Base-by-base conservation (phyloP, 2,113 vertebrate genomes). In the Gobius niger region DNA sequence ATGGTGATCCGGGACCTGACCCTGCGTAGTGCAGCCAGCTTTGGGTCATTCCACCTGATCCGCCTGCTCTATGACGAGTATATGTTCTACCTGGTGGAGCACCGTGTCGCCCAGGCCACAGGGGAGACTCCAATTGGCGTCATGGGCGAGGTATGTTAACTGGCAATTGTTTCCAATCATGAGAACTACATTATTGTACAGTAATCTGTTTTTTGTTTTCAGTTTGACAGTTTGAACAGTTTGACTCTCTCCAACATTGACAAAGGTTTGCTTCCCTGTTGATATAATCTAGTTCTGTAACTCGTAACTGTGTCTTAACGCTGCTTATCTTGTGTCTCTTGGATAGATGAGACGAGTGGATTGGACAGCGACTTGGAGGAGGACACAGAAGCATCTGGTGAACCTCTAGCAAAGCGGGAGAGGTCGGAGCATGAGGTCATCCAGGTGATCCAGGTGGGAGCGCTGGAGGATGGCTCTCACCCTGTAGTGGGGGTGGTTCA, bases 61-160 rank as follows among this genome's bases (percentile, higher is more conserved):
- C 95, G 98, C 52, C 94, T 99, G 84, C 94, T 99, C 1, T 99
- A 99, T 0, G 98, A 99, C 0, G 98, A 99, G 78, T 99, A 98
- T 92, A 99, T 99, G 98, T 99, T 99, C 88, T 99, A 98, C 87
- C 92, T 99, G 82, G 97, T 99, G 63, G 98, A 99, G 87, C 96
- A 98, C 50, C 96, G 98, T 0, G 97, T 99, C 7, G 98, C 98
- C 11, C 93, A 96, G 75, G 98, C 96, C 0, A 97, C 96, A 0
- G 97, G 98, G 50, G 96, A 99, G 90, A 98, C 96, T 0, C 94
- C 97, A 0, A 98, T 99, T 0, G 96, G 96, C 0, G 94, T 98
- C 51, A 98, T 99, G 98, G 98, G 96, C 63, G 96, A 99, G 95
- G 98, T 99, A 77, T 60, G 14, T 42, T 44, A 4, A 44, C 24